A percentile compares a stretch with the other conserved stretches of the same genome.
These are phyloP conservation scores for Trichogramma pretiosum DNA, from an alignment of 1,140 invertebrate species.

Conservation along the genomic window DNA sequence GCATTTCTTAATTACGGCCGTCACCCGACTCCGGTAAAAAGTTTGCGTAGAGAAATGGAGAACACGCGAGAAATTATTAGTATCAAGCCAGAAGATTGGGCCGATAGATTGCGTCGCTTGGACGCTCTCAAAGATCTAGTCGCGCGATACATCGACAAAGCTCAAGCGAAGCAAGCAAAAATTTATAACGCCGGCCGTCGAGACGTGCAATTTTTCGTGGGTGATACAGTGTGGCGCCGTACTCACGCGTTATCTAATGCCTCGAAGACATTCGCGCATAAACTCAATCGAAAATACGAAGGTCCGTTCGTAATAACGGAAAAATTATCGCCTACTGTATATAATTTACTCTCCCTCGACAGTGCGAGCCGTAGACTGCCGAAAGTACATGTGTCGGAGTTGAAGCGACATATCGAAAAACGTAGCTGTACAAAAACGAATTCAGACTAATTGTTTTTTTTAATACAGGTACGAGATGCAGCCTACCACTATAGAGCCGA, in stretches of 20 bases:
- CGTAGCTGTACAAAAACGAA: no score
- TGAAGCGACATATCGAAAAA: no score
- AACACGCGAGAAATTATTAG: neutral
- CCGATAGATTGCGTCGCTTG: no score
- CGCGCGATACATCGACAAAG: neutral
- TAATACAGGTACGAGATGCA: no score
- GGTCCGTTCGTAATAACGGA: conserved; percentile 8
- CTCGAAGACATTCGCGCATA: conserved; percentile 3
- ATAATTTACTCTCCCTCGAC: no score
- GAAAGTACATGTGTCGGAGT: no score
- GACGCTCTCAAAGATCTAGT: conserved; percentile 1
- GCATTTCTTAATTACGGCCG: conserved; percentile 11
- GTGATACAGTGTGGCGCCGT: conserved; percentile 1
- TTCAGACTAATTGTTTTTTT: no score
- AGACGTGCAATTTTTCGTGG: neutral
- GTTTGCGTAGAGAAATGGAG: neutral
- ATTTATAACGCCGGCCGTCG: neutral
- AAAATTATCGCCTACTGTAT: neutral
- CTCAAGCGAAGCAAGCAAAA: neutral
- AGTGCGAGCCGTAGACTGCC: no score
- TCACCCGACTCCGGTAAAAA: neutral
- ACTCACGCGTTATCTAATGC: conserved; percentile 4
- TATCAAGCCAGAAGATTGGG: neutral
- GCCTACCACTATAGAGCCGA: no score
- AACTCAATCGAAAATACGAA: conserved; percentile 16